phyloP scores from a whole-genome alignment of 2,797 vertebrate genomes.

The Amblyraja radiata region DNA sequence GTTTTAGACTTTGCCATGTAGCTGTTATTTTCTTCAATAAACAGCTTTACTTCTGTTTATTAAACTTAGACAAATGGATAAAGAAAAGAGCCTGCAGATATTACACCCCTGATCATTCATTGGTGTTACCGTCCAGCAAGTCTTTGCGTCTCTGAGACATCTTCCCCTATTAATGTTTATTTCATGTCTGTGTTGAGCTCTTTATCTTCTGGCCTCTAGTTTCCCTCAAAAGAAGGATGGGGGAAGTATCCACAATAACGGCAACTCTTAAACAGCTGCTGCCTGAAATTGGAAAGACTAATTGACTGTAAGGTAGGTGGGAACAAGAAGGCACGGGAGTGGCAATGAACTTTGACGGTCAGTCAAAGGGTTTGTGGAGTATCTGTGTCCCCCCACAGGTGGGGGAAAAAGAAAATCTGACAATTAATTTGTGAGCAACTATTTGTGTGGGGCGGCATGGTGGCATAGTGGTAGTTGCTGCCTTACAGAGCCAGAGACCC shows the following conservation, averaged over 20 bases:
- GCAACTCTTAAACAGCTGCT: background rate
- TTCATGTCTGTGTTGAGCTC: background rate
- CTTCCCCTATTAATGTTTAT: background rate
- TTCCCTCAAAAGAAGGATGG: background rate
- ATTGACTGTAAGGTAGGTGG: background rate
- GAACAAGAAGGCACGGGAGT: background rate
- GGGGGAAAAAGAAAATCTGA: background rate
- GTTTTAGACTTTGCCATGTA: too few species aligned
- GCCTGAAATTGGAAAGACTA: background rate
- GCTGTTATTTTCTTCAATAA: too few species aligned
- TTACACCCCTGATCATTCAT: background rate
- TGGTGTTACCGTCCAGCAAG: background rate
- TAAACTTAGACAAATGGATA: too few species aligned
- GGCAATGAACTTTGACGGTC: background rate
- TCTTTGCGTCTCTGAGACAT: background rate
- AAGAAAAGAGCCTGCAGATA: too few species aligned
- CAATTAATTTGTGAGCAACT: background rate
- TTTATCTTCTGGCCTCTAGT: background rate
- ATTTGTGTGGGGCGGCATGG: background rate
- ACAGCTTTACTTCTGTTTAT: too few species aligned
- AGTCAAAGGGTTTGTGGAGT: background rate
- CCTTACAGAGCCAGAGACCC: too few species aligned
- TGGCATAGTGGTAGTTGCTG: too few species aligned
- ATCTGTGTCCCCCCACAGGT: background rate
- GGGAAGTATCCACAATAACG: background rate